These are phyloP conservation scores for Rhinichthys osculus DNA, from an alignment of 2,797 vertebrate genomes.

Conservation along the genomic window DNA sequence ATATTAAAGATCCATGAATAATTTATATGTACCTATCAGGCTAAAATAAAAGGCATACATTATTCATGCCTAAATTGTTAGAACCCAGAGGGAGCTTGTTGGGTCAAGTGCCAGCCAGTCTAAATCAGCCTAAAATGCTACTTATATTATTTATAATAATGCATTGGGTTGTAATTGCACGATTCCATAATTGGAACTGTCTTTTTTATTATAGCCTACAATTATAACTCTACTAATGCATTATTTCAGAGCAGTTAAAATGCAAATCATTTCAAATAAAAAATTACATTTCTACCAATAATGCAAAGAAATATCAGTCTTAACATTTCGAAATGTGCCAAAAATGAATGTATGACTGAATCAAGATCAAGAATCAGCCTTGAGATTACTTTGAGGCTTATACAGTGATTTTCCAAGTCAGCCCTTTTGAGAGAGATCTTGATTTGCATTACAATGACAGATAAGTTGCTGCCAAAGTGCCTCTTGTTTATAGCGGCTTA, in stretches of 20 bases:
- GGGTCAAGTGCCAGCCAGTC: slow-evolving; percentile 17
- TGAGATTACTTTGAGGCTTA: not conserved
- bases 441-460: slow-evolving; percentile 51
- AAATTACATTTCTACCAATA: not conserved
- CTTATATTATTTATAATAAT: slow-evolving; percentile 14
- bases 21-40: slow-evolving; percentile 36
- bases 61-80: slow-evolving; percentile 44
- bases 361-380: not conserved
- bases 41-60: slow-evolving; percentile 47
- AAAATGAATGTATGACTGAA: not conserved
- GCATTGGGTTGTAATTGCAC: not conserved
- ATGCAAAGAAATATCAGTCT: not conserved
- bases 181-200: not conserved
- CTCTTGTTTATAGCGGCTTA: slow-evolving; percentile 33
- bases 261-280: not conserved
- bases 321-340: not conserved
- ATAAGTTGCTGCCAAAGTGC: slow-evolving; percentile 8
- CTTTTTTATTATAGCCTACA: not conserved
- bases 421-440: slow-evolving; percentile 25
- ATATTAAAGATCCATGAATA: slow-evolving; percentile 41
- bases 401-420: not conserved
- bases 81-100: slow-evolving; percentile 23
- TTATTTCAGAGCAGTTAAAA: not conserved
- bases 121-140: slow-evolving; percentile 5
- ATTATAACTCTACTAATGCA: not conserved